Evolutionary conservation across 1,140 invertebrate species (phyloP).

Genomic region (Nasonia vitripennis): DNA sequence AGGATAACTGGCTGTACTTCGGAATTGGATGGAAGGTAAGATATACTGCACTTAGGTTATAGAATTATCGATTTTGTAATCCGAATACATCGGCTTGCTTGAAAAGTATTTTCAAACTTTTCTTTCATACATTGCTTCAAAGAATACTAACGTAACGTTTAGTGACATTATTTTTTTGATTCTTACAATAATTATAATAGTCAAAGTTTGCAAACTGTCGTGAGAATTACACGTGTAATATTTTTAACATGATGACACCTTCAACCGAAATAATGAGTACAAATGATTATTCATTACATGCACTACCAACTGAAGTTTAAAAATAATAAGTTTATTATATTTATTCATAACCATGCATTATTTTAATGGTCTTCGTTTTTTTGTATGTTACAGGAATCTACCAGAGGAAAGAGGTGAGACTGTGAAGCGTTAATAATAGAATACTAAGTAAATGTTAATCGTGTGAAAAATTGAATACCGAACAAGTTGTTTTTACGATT

Average conservation of each 20-base stretch:
- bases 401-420: constrained; percentile 48
- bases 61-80: constrained; percentile 29
- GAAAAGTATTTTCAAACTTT: not conserved
- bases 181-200: not conserved
- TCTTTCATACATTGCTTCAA: not conserved
- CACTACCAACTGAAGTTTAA: constrained; percentile 63
- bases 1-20: not conserved
- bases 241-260: constrained; percentile 57
- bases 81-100: constrained; percentile 3
- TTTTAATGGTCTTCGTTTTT: constrained; percentile 6
- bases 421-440: constrained; percentile 44
- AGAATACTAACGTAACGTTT: not conserved
- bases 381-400: constrained; percentile 45
- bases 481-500: constrained; percentile 33
- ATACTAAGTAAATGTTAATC: constrained; percentile 41
- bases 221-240: constrained; percentile 23
- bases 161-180: not conserved
- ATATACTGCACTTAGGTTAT: constrained; percentile 4
- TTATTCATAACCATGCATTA: not conserved
- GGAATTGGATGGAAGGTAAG: constrained; percentile 12
- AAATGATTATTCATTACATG: constrained; percentile 63
- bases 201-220: not conserved
- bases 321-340: not conserved
- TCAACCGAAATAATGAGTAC: constrained; percentile 52
- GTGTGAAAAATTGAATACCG: constrained; percentile 10